phyloP scores from a whole-genome alignment of 2,113 vertebrate genomes.

The Rhagologus leucostigma region DNA sequence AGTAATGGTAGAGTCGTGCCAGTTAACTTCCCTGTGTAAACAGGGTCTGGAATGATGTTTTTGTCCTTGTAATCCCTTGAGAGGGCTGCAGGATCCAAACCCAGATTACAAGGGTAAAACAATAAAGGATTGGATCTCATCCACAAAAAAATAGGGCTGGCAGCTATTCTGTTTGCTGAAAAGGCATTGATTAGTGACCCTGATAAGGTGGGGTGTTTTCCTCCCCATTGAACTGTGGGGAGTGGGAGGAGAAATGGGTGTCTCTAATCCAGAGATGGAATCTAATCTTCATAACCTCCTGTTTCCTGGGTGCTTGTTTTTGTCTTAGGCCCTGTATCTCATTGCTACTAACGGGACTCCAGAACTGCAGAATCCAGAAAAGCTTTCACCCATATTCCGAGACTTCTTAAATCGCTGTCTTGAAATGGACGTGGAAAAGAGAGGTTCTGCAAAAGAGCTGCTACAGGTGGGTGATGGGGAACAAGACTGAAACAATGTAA shows the following conservation, averaged over 20 bases:
- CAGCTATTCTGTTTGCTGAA: slow-evolving; percentile 6
- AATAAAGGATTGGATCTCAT: slow-evolving; percentile 44
- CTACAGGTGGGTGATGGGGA: slow-evolving; percentile 79
- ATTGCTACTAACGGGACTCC: slow-evolving; percentile 97
- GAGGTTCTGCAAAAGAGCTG: slow-evolving; percentile 91
- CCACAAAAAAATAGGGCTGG: not conserved
- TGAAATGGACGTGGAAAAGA: slow-evolving; percentile 98
- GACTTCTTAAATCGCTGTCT: slow-evolving; percentile 94
- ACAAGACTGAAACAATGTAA: too few relatives aligned
- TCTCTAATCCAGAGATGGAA: not conserved
- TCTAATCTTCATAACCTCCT: not conserved
- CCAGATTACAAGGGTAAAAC: slow-evolving; percentile 26
- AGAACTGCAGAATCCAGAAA: slow-evolving; percentile 95
- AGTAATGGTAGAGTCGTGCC: slow-evolving; percentile 3
- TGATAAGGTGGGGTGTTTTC: not conserved
- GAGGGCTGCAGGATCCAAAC: slow-evolving; percentile 30
- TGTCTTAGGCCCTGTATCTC: slow-evolving; percentile 90
- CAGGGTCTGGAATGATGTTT: slow-evolving; percentile 40
- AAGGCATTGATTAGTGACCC: not conserved
- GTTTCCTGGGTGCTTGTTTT: not conserved
- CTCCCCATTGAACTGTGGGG: not conserved
- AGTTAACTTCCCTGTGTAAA: slow-evolving; percentile 33
- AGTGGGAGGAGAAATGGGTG: not conserved
- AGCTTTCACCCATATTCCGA: slow-evolving; percentile 86
- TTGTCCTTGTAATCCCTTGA: slow-evolving; percentile 31